These are phyloP conservation scores for Campylorhamphus procurvoides DNA, from an alignment of 2,113 vertebrate species.

Conservation along the genomic window DNA sequence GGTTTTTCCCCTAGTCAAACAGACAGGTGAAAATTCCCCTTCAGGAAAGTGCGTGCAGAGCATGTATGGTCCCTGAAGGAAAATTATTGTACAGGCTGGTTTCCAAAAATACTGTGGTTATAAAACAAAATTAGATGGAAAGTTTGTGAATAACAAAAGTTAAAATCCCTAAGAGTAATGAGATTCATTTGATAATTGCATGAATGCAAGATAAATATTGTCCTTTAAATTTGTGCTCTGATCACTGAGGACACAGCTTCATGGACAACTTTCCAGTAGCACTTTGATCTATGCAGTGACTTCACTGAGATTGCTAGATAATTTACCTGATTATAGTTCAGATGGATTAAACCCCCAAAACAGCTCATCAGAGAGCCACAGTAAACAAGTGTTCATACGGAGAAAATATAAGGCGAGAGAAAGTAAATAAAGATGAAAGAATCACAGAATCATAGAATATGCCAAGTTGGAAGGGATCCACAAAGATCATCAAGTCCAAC, in stretches of 20 bases:
- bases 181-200: not conserved
- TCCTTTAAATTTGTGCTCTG: not conserved
- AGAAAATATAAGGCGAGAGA: not conserved
- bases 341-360: not conserved
- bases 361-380: not conserved
- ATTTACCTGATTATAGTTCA: not conserved
- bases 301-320: not conserved
- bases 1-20: not conserved
- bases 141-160: not conserved
- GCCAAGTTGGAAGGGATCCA: not conserved
- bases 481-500: not conserved
- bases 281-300: not conserved
- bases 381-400: not conserved
- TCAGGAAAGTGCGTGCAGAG: not conserved
- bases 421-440: not conserved
- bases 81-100: not conserved
- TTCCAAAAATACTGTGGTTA: conserved; percentile 15
- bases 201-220: not conserved
- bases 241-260: not conserved
- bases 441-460: not conserved
- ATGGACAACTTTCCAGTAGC: not conserved
- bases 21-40: not conserved
- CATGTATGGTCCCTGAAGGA: not conserved
- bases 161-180: not conserved
- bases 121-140: not conserved